Evolutionary conservation across 2,113 vertebrate species (phyloP).

Genomic region (Gambusia affinis): DNA sequence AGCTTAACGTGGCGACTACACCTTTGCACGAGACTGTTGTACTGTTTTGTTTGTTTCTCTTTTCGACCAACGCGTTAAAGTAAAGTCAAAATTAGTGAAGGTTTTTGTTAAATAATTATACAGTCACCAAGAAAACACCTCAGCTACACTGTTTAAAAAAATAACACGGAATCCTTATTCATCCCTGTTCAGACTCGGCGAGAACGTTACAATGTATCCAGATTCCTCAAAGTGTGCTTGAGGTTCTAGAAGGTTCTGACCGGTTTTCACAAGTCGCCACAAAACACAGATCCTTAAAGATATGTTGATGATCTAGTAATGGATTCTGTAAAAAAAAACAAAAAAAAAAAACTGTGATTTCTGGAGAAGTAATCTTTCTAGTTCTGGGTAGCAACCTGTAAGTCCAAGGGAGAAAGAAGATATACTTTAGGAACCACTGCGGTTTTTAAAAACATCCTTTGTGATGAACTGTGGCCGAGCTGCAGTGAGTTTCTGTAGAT

Average conservation of each 20-base stretch:
- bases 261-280: too few species aligned
- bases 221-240: too few species aligned
- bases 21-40: background rate
- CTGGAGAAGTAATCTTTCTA: background rate
- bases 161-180: too few species aligned
- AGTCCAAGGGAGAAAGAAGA: background rate
- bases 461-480: background rate
- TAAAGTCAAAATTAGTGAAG: background rate
- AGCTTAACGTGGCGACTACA: too few species aligned
- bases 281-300: too few species aligned
- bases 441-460: background rate
- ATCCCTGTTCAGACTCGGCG: background rate
- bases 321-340: too few species aligned
- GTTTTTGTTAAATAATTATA: background rate
- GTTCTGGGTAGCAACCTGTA: background rate
- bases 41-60: background rate
- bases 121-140: background rate
- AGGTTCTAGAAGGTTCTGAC: too few species aligned
- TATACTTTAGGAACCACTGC: background rate
- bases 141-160: background rate
- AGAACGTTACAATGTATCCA: too few species aligned
- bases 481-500: background rate
- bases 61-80: background rate
- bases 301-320: too few species aligned
- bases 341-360: too few species aligned